These are phyloP conservation scores for Blennius ocellaris DNA, from an alignment of 2,113 vertebrate species.

Conservation along the genomic window DNA sequence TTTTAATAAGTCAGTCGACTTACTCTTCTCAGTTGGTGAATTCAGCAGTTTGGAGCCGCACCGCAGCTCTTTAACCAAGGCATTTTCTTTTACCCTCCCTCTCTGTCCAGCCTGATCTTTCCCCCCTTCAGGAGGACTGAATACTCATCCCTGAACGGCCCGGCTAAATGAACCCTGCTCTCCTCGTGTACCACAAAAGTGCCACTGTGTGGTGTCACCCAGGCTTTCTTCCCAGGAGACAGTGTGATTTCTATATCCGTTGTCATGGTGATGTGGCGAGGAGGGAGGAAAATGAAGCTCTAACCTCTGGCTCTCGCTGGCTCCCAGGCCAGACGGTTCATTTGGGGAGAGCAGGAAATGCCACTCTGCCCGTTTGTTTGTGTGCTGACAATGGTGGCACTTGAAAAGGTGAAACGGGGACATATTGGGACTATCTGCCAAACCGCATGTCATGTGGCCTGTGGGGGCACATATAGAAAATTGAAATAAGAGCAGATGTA, in stretches of 20 bases:
- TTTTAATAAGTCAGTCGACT: conserved; percentile 47
- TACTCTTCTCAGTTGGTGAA: conserved; percentile 40
- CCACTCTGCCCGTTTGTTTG: conserved; percentile 90
- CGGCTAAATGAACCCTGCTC: conserved; percentile 92
- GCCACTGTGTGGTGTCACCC: conserved; percentile 92
- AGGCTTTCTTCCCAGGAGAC: conserved; percentile 93
- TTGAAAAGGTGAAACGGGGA: conserved; percentile 88
- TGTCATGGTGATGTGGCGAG: conserved; percentile 95
- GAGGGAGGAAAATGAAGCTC: conserved; percentile 92
- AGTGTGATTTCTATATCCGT: conserved; percentile 99
- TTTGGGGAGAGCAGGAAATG: conserved; percentile 87
- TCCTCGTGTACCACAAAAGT: conserved; percentile 94
- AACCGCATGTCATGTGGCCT: conserved; percentile 12
- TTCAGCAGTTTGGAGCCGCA: conserved; percentile 45
- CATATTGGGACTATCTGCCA: conserved; percentile 88
- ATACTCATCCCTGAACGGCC: conserved; percentile 92
- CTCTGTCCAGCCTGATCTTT: conserved; percentile 88
- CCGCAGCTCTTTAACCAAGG: conserved; percentile 57
- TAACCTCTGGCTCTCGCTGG: conserved; percentile 92
- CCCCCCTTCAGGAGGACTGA: conserved; percentile 89
- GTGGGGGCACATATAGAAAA: background rate
- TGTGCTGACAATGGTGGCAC: conserved; percentile 91
- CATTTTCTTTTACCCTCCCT: conserved; percentile 15
- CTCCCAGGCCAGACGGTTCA: conserved; percentile 86
- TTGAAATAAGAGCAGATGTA: background rate